Percentiles rank a stretch among this genome's conserved stretches.
Evolutionary conservation across 1,140 invertebrate genomes (phyloP).

Genomic region (Drosophila paulistorum): DNA sequence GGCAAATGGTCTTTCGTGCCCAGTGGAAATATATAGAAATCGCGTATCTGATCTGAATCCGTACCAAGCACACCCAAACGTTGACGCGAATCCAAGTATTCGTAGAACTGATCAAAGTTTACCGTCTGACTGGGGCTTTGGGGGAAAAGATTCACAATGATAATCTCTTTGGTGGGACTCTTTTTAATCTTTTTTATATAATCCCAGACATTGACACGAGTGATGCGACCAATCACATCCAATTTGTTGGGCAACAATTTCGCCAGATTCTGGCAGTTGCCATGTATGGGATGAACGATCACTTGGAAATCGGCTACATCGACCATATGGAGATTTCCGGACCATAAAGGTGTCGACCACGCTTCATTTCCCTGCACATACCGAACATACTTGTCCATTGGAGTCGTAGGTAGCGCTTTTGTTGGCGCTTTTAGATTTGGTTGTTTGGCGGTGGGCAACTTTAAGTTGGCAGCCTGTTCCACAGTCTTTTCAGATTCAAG

Average conservation of each 20-base stretch:
- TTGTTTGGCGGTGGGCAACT: constrained; percentile 40
- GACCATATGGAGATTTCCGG: constrained; percentile 94
- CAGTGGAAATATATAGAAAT: constrained; percentile 97
- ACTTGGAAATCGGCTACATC: constrained; percentile 95
- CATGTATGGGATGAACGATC: constrained; percentile 88
- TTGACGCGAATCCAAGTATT: constrained; percentile 93
- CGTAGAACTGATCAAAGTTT: constrained; percentile 94
- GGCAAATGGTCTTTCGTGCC: constrained; percentile 91
- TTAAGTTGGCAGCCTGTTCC: constrained; percentile 71
- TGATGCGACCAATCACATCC: constrained; percentile 95
- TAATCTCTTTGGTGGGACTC: constrained; percentile 93
- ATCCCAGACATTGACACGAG: constrained; percentile 95
- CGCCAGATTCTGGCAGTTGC: constrained; percentile 87
- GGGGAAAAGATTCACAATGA: constrained; percentile 91
- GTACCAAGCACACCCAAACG: constrained; percentile 87
- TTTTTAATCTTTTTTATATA: constrained; percentile 96
- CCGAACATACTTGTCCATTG: constrained; percentile 48
- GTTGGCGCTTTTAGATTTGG: constrained; percentile 7
- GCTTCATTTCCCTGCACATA: constrained; percentile 46
- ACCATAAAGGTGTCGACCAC: constrained; percentile 88
- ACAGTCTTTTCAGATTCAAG: constrained; percentile 75
- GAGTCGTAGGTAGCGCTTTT: not conserved
- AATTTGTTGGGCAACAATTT: constrained; percentile 91
- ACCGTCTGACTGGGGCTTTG: constrained; percentile 92
- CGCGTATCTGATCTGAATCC: constrained; percentile 91